These are phyloP conservation scores for Chascanopsetta lugubris DNA, from an alignment of 2,113 vertebrate species.

Conservation along the genomic window DNA sequence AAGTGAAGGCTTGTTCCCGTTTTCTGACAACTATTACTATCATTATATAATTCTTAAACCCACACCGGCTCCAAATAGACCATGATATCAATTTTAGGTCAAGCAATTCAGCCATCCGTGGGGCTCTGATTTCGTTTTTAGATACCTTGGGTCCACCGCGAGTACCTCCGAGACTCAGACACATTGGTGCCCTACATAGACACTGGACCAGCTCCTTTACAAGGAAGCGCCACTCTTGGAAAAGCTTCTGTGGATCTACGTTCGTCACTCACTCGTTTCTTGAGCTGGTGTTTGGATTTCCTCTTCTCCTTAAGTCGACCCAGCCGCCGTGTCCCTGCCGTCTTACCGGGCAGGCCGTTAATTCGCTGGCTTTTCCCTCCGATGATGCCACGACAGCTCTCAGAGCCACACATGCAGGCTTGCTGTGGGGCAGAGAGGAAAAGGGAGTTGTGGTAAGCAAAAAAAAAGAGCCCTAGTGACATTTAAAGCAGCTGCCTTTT, in stretches of 20 bases:
- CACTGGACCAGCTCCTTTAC: slow-evolving; percentile 34
- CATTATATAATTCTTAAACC: no score
- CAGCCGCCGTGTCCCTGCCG: slow-evolving; percentile 82
- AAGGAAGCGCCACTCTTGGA: background rate
- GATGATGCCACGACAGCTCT: slow-evolving; percentile 97
- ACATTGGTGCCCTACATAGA: slow-evolving; percentile 56
- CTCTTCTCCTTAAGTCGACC: slow-evolving; percentile 95
- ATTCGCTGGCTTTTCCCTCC: slow-evolving; percentile 96
- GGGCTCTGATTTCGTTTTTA: slow-evolving; percentile 30
- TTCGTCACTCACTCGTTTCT: slow-evolving; percentile 88
- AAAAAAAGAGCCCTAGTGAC: background rate
- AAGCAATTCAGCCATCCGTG: slow-evolving; percentile 26
- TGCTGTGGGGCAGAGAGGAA: slow-evolving; percentile 79
- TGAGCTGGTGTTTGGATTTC: slow-evolving; percentile 98
- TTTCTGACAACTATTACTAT: no score
- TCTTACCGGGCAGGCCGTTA: slow-evolving; percentile 88
- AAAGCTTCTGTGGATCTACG: no score
- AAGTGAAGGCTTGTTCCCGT: no score
- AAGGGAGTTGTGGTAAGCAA: background rate
- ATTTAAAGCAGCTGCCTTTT: background rate
- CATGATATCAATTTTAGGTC: slow-evolving; percentile 5
- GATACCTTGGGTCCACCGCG: slow-evolving; percentile 36
- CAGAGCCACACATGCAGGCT: slow-evolving; percentile 95
- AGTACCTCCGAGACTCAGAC: slow-evolving; percentile 53
- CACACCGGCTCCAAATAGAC: background rate